phyloP scores from a whole-genome alignment of 2,797 vertebrate species.

The Botia almorhae region DNA sequence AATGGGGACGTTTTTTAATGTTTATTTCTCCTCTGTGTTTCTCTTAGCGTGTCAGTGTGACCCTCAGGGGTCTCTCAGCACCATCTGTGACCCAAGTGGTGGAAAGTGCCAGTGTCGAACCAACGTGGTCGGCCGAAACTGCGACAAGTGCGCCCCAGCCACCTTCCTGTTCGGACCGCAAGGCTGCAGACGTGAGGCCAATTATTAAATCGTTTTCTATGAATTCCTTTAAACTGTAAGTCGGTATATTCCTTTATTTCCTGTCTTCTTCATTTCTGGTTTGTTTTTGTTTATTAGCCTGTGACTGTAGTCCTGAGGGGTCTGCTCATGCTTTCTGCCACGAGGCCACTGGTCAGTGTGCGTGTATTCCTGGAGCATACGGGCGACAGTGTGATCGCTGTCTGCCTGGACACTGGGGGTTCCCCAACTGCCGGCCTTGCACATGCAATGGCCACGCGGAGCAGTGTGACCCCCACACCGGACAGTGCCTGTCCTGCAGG shows the following conservation, averaged over 20 bases:
- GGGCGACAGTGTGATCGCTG: conserved; percentile 89
- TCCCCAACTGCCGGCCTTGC: conserved; percentile 89
- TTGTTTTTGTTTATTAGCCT: conserved; percentile 72
- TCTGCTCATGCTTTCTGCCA: conserved; percentile 86
- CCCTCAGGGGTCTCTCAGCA: conserved; percentile 93
- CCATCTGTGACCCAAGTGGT: conserved; percentile 89
- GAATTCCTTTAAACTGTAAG: no score
- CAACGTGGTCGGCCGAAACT: conserved; percentile 89
- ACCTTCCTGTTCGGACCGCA: conserved; percentile 92
- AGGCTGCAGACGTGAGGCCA: conserved; percentile 87
- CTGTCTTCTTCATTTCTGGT: not conserved
- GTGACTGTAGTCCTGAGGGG: conserved; percentile 86
- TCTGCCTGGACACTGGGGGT: conserved; percentile 93
- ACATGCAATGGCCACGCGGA: conserved; percentile 90
- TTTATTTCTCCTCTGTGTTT: conserved; percentile 21
- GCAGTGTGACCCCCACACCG: conserved; percentile 81
- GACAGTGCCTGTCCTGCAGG: conserved; percentile 85
- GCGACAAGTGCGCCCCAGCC: conserved; percentile 85
- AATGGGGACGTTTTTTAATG: not conserved
- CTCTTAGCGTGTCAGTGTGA: conserved; percentile 91
- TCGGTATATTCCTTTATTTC: no score
- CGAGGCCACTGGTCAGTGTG: conserved; percentile 86
- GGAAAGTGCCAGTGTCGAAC: conserved; percentile 93
- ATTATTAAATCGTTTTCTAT: no score
- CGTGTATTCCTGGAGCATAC: conserved; percentile 83